Percentiles rank a stretch among this genome's conserved stretches.
phyloP scores from a whole-genome alignment of 2,888 invertebrate genomes.

The Pomacea canaliculata region DNA sequence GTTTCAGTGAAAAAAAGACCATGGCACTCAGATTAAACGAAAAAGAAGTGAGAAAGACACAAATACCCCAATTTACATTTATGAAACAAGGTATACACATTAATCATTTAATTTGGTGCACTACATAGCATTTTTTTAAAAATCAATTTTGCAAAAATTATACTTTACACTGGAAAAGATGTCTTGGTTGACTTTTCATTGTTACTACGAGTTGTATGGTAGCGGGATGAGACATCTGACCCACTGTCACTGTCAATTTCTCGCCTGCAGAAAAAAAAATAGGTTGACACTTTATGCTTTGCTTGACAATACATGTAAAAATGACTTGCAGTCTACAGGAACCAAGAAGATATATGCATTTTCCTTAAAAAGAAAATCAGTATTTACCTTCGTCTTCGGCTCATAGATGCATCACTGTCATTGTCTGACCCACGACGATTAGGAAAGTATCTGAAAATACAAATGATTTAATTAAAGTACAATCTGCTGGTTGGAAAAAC shows the following conservation, averaged over 20 bases:
- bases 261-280: conserved; percentile 35
- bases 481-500: too few species aligned
- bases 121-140: background rate
- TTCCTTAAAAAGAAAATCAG: background rate
- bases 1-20: background rate
- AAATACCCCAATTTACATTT: background rate
- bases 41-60: background rate
- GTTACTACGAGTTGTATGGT: conserved; percentile 29
- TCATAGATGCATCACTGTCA: conserved; percentile 60
- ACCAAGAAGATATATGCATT: too few species aligned
- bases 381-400: conserved; percentile 54
- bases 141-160: background rate
- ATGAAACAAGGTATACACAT: background rate
- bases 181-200: background rate
- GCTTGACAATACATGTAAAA: too few species aligned
- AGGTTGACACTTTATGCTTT: too few species aligned
- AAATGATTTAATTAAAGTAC: background rate
- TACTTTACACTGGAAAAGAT: conserved; percentile 12
- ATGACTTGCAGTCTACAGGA: too few species aligned
- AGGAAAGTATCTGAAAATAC: conserved; percentile 54
- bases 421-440: conserved; percentile 61
- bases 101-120: background rate
- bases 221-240: conserved; percentile 51
- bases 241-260: conserved; percentile 62
- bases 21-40: background rate